Base-by-base conservation (phyloP, 2,113 vertebrate species). In the Nematolebias whitei region DNA sequence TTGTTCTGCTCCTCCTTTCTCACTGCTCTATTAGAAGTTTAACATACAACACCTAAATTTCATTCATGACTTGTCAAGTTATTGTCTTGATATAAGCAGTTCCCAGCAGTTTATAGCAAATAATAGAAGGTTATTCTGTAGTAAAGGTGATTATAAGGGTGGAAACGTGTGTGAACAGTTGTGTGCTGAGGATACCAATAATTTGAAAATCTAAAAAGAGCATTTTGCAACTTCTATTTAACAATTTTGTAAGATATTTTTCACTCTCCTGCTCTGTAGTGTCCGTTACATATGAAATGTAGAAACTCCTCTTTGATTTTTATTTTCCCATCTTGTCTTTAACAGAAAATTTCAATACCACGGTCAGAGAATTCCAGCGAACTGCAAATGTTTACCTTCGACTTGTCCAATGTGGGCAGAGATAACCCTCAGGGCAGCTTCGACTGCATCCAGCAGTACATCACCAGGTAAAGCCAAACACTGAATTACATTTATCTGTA, bases 351-450 rank as follows among this genome's bases (percentile, higher is more conserved):
- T 78, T 92, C 90, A 1, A 94, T 98, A 76, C 96, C 96, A 1
- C 90, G 93, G 79, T 93, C 95, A 0, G 94, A 94, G 24, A 91
- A 90, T 63, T 92, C 92, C 0, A 73, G 91, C 0, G 96, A 97
- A 35, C 82, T 93, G 12, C 82, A 95, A 50, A 93, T 93, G 0
- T 98, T 98, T 92, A 95, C 94, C 0, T 98, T 99, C 78, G 97
- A 98, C 79, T 92, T 98, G 85, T 96, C 96, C 16, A 94, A 96
- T 19, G 95, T 96, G n/a, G 97, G 96, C 87, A 95, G 96, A 54
- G 98, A 99, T 78, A 96, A 94, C 81, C 96, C 97, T 0, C 98
- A 99, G 75, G 95, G 96, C 44, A 99, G 97, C 82, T 99, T 99
- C 7, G 96, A 98, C 91, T 98, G 98, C 75, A 93, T 98, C 88